These are phyloP conservation scores for Acanthacorydalis orientalis DNA, from an alignment of 2,888 invertebrate species.

Conservation along the genomic window DNA sequence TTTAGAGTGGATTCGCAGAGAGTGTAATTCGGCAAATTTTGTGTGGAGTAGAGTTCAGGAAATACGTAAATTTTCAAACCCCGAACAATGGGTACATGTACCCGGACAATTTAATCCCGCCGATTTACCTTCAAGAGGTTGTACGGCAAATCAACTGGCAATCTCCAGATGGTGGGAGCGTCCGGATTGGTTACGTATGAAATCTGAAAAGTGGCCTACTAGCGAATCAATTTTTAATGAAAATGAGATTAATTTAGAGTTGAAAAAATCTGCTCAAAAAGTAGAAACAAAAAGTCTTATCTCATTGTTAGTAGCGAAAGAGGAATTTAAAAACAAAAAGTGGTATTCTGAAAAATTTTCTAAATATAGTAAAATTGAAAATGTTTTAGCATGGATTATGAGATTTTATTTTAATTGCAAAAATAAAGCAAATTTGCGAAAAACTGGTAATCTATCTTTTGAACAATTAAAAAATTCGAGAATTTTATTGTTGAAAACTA, in stretches of 20 bases:
- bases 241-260: neutral
- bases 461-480: too few species aligned
- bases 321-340: too few species aligned
- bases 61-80: slow-evolving; percentile 11
- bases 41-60: slow-evolving; percentile 15
- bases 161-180: slow-evolving; percentile 18
- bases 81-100: slow-evolving; percentile 14
- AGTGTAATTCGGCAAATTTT: slow-evolving; percentile 14
- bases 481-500: too few species aligned
- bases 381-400: too few species aligned
- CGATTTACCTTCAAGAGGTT: slow-evolving; percentile 17
- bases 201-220: slow-evolving; percentile 12
- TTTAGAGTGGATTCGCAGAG: slow-evolving; percentile 13
- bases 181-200: slow-evolving; percentile 14
- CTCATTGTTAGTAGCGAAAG: too few species aligned
- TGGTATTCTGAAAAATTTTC: too few species aligned
- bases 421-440: too few species aligned
- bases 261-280: neutral
- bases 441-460: too few species aligned
- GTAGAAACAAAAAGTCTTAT: too few species aligned
- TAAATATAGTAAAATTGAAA: too few species aligned
- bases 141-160: slow-evolving; percentile 12
- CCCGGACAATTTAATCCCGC: slow-evolving; percentile 17
- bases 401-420: too few species aligned
- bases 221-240: neutral